phyloP scores from a whole-genome alignment of 1,140 invertebrate species.

The Copidosoma floridanum region DNA sequence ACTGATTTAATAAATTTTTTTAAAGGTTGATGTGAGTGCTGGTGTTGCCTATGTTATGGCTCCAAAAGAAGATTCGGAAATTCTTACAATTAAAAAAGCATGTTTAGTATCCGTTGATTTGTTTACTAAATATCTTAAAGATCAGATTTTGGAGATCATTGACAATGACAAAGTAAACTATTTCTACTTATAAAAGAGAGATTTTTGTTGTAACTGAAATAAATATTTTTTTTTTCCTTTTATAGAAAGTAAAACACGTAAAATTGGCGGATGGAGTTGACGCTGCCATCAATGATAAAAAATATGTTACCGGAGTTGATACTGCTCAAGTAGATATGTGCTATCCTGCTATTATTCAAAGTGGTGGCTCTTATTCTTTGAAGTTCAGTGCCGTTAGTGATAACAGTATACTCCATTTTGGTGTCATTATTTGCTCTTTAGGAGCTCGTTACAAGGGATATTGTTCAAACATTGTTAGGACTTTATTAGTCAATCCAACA shows the following conservation, averaged over 20 bases:
- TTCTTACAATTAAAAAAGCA: constrained; percentile 92
- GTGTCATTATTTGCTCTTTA: constrained; percentile 91
- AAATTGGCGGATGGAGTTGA: constrained; percentile 95
- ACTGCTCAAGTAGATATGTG: constrained; percentile 90
- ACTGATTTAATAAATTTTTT: constrained; percentile 19
- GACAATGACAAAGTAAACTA: constrained; percentile 85
- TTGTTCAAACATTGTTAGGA: constrained; percentile 97
- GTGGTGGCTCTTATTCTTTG: constrained; percentile 93
- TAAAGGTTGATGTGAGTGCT: constrained; percentile 76
- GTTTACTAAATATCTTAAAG: constrained; percentile 94
- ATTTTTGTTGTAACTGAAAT: neutral
- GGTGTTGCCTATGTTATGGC: constrained; percentile 86
- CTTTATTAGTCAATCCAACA: constrained; percentile 94
- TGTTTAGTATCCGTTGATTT: constrained; percentile 90
- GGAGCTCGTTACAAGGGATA: constrained; percentile 96
- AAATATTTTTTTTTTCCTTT: constrained; percentile 33
- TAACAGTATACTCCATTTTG: constrained; percentile 93
- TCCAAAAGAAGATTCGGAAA: constrained; percentile 92
- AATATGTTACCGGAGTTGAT: constrained; percentile 90
- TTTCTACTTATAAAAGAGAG: constrained; percentile 7
- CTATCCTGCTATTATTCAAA: constrained; percentile 98
- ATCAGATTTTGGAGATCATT: constrained; percentile 98
- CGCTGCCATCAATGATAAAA: constrained; percentile 86
- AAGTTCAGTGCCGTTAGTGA: constrained; percentile 96
- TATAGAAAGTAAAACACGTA: constrained; percentile 89